phyloP scores from a whole-genome alignment of 2,888 invertebrate genomes.

The Philereme vetulata region DNA sequence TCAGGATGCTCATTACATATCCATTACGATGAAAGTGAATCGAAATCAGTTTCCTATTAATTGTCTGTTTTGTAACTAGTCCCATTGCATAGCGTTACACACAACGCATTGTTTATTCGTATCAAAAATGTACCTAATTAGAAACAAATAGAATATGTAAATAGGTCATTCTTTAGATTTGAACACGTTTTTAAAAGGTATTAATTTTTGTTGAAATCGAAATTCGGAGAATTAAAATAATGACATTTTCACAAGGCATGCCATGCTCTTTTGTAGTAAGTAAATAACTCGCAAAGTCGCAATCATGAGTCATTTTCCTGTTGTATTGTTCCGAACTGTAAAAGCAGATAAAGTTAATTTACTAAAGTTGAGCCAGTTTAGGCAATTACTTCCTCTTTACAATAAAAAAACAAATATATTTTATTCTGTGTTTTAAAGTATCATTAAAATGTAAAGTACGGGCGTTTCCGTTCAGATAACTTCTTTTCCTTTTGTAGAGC shows the following conservation, averaged over 20 bases:
- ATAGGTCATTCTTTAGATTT: slow-evolving; percentile 25
- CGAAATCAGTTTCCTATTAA: slow-evolving; percentile 8
- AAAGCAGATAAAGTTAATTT: slow-evolving; percentile 24
- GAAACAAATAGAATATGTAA: slow-evolving; percentile 32
- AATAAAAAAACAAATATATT: slow-evolving; percentile 25
- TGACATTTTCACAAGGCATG: slow-evolving; percentile 19
- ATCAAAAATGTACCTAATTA: slow-evolving; percentile 28
- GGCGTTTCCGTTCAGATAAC: slow-evolving; percentile 17
- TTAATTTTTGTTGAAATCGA: slow-evolving; percentile 6
- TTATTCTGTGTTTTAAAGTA: slow-evolving; percentile 12
- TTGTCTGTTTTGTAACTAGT: slow-evolving; percentile 15
- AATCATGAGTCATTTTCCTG: slow-evolving; percentile 16
- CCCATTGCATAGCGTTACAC: slow-evolving; percentile 23
- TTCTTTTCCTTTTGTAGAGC: slow-evolving; percentile 15
- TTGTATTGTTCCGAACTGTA: slow-evolving; percentile 20
- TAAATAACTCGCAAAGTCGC: slow-evolving; percentile 15
- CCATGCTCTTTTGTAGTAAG: slow-evolving; percentile 23
- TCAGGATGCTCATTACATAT: slow-evolving; percentile 10
- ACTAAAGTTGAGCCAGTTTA: slow-evolving; percentile 23
- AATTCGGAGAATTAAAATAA: slow-evolving; percentile 17
- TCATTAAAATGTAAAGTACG: slow-evolving; percentile 20
- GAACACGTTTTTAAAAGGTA: slow-evolving; percentile 15
- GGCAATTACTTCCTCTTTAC: slow-evolving; percentile 24
- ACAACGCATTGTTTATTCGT: slow-evolving; percentile 27
- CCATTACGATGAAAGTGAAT: slow-evolving; percentile 8